Base-by-base conservation (phyloP, 2,888 invertebrate genomes). In the Dryadula phaetusa region DNA sequence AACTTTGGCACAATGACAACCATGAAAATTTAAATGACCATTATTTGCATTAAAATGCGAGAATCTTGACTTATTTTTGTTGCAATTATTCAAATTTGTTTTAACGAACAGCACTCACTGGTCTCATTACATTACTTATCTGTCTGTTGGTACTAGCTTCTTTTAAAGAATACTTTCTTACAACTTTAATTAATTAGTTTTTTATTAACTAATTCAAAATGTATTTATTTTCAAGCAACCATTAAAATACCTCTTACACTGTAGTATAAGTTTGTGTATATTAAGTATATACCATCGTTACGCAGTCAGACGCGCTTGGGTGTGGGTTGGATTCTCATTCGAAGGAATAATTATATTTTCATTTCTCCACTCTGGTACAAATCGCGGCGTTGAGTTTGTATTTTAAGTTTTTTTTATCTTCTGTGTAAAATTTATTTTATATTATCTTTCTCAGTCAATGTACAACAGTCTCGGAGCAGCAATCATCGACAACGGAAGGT, bases 401-500 rank as follows among this genome's bases (percentile, higher is more conserved):
- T 44, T 5, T n/a, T n/a, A n/a, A n/a, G n/a, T n/a, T n/a, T 44
- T 44, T 44, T 42, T 32, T 14, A 20, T 14, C 22, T 22, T n/a
- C 5, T 20, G 32, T 8, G 8, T 34, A 34, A 3, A 34, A 37
- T 25, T 5, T 16, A 44, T 7, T 34, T 5, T 22, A 37, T 28
- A 8, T 20, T 25, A 20, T 63, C 32, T 47, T 49, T 66, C 76
- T 8, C 94, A 96, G 89, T 94, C 96, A 0, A 91, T 98, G 76
- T 98, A 97, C 85, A 96, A 96, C 87, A 98, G 98, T 0, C 83
- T 98, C 7, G 98, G 98, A 0, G 98, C 97, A 0, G 86, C 95
- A 1, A 91, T 98, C 5, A 83, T 96, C 0, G 95, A 95, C 68
- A 93, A 95, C 52, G 95, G 95, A 7, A 93, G 96, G 6, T 79